Evolutionary conservation across 1,140 invertebrate genomes (phyloP), one percentile per base, ranked within the genome.

Genomic region (Bombus fervidus): DNA sequence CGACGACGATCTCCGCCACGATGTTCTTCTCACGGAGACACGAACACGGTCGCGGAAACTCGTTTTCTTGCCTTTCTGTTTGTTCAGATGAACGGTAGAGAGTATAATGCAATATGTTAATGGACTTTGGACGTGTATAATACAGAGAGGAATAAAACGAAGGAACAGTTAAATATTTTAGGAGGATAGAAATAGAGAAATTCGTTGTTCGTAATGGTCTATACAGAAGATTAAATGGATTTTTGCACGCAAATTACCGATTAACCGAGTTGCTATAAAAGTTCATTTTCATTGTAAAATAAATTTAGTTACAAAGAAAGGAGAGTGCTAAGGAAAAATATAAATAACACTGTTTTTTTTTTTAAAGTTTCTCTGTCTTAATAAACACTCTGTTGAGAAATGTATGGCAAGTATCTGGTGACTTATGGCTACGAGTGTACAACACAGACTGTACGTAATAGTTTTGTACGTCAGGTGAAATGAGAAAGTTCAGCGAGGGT

Each of bases 1-100:
- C 85, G 13, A 5, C 28, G 79, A 15, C 57, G 39, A 72, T 47
- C 71, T 59, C 57, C 78, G 78, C 78, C 72, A 85, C 81, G 82
- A 66, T 76, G 78, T 2, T 59, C 41, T 47, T 69, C 78, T 47
- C 66, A 37, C 37, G 22, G 13, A 3, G 41, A 62, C 25, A 18
- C 47, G 47, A 47, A 47, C 47, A 13, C 37, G 2, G 34, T 28
- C 10, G 12, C 22, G 22, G 18, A 28, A 15, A 22, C 13, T 13
- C n/a, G 3, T 31, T 31, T 64, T 64, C n/a, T 6, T 64, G 6
- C 62, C 28, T 31, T n/a, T 64, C 10, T n/a, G 13, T 64, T 64
- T n/a, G 62, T 6, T 34, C 28, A 13, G 62, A 64, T 31, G 13
- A 31, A 69, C 34, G 1, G 34, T 9, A 25, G 2, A 22, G 34